Evolutionary conservation across 2,113 vertebrate genomes (phyloP), one percentile per base, ranked within the genome.

Genomic region (Rhynchopsitta pachyrhyncha): DNA sequence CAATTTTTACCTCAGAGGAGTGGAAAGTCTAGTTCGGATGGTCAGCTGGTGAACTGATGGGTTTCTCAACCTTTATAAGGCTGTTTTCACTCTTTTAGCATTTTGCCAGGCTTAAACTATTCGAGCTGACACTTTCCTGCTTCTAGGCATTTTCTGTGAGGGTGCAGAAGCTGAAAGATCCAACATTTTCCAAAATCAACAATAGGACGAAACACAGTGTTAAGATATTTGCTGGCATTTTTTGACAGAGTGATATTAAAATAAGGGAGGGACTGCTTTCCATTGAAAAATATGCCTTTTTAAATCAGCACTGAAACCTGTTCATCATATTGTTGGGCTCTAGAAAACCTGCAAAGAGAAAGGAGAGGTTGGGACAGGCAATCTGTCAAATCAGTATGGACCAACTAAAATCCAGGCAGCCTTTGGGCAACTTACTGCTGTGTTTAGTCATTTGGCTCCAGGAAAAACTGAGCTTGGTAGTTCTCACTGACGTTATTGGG

Each of bases 201-300:
- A 82, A 18, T 4, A 69, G 22, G 39, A 93, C 85, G 91, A 95
- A 89, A 62, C 20, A 49, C 5, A 4, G 82, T 62, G 53, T 82
- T 84, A 73, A 76, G 27, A 37, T 53, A 71, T 73, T 63, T 88
- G 17, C 23, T 71, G 52, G 14, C 14, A 17, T 29, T 86, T 79
- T 85, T 82, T 47, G 44, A 11, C 71, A 86, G 17, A 52, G 15
- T 3, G 22, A 41, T 53, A 17, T 69, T 82, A 47, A 80, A 93
- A 66, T 49, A 67, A 0, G 1, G 5, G 39, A 80, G 9, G 12
- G 11, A 49, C 17, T 46, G 7, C 7, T 71, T 86, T 73, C 52
- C 6, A 1, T 52, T 19, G 75, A 39, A 74, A 92, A 80, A 74
- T 16, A 41, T 0, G 0, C 3, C 35, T 74, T 84, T 59, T 67